Percentiles rank a stretch among this genome's conserved stretches.
These are phyloP conservation scores for Sardina pilchardus DNA, from an alignment of 2,113 vertebrate genomes.

Conservation along the genomic window DNA sequence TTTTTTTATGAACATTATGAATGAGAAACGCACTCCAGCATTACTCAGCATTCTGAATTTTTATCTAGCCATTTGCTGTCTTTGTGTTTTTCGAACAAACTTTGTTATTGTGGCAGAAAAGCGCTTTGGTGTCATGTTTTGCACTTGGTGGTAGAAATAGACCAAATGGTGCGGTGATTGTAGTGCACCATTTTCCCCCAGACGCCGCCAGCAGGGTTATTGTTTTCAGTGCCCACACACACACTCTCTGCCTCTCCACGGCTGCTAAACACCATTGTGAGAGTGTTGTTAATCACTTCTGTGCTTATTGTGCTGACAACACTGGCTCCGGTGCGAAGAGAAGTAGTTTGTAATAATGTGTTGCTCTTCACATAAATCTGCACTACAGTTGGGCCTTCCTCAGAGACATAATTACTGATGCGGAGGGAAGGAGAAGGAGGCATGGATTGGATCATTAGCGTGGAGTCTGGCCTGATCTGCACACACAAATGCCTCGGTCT, in stretches of 20 bases:
- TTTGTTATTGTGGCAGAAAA: not conserved
- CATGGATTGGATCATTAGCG: not conserved
- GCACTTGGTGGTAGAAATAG: not conserved
- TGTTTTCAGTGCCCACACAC: not conserved
- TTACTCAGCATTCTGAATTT: not conserved
- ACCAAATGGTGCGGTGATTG: not conserved
- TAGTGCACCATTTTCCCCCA: not conserved
- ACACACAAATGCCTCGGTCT: not conserved
- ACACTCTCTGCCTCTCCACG: not conserved
- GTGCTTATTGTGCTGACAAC: conserved; percentile 1
- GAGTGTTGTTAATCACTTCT: not conserved
- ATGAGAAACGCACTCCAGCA: not conserved
- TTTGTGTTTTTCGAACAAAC: not conserved
- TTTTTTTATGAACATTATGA: not conserved
- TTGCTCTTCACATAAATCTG: not conserved
- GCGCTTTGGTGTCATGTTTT: not conserved
- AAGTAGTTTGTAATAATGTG: conserved; percentile 3
- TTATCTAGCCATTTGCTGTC: not conserved
- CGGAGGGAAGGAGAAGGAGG: not conserved
- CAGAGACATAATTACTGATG: not conserved
- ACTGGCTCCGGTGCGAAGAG: not conserved
- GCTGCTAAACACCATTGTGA: not conserved
- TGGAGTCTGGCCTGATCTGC: not conserved
- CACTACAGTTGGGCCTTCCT: not conserved
- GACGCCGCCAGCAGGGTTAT: not conserved